Percentiles rank a stretch among this genome's conserved stretches.
These are phyloP conservation scores for Phalacrocorax carbo DNA, from an alignment of 2,113 vertebrate genomes.

Conservation along the genomic window DNA sequence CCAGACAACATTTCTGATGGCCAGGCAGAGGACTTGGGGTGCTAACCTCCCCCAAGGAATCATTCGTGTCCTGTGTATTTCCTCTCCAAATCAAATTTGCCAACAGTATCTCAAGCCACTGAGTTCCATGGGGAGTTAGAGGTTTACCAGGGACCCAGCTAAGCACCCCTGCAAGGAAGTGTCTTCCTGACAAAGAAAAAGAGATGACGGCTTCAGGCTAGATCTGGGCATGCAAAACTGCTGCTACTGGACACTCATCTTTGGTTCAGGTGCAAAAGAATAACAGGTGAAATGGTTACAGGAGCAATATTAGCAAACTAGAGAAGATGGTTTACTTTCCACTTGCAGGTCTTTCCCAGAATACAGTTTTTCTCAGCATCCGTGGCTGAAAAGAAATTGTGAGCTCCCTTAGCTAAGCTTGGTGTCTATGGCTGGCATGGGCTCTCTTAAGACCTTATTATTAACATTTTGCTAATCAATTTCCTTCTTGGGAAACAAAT, in stretches of 20 bases:
- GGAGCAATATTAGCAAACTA: not conserved
- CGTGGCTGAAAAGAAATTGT: not conserved
- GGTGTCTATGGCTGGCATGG: not conserved
- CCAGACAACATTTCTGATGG: not conserved
- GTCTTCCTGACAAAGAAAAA: not conserved
- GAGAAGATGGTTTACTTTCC: not conserved
- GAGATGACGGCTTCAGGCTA: not conserved
- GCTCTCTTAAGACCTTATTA: not conserved
- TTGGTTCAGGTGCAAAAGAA: not conserved
- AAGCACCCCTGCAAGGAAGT: not conserved
- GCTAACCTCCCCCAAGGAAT: not conserved
- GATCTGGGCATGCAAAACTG: not conserved
- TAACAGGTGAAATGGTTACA: not conserved
- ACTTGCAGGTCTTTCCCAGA: not conserved
- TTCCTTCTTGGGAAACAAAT: constrained; percentile 10
- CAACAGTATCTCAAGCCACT: not conserved
- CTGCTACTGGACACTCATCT: not conserved
- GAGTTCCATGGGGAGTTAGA: not conserved
- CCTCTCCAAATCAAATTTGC: not conserved
- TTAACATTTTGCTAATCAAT: not conserved
- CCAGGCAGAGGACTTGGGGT: not conserved
- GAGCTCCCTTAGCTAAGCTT: not conserved
- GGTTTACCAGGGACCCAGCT: not conserved
- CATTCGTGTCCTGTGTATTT: not conserved
- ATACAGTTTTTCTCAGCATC: not conserved